Evolutionary conservation across 1,140 invertebrate species (phyloP), one percentile per base, ranked within the genome.

Genomic region (Drosophila hydei): DNA sequence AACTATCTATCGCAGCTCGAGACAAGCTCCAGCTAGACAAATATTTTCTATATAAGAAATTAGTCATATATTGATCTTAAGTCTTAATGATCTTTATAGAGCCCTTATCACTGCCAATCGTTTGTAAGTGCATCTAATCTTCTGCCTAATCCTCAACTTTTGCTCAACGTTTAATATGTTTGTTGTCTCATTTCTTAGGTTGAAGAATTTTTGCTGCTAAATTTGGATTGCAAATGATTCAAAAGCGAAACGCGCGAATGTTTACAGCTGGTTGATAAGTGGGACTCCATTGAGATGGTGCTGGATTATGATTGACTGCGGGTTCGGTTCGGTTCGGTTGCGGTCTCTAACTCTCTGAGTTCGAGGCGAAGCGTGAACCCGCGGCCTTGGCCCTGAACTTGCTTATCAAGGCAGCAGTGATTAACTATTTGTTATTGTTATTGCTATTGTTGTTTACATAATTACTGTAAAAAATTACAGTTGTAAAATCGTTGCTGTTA

Each of bases 381-480:
- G 38, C 2, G 25, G 8, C 30, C 61, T 59, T 58, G 71, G 58
- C 81, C 81, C 83, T 85, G 81, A 85, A 88, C 81, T 73, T 77
- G 81, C 81, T 85, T 85, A 85, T 85, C 81, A 85, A 87, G 58
- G 81, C 81, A 81, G 64, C 60, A 63, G 16, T 14, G 51, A 40
- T 75, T 61, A 36, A 58, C 40, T 60, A 33, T 30, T 38, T 62
- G 27, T 12, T 40, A 40, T 54, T 79, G 73, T 33, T 61, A 30
- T 30, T 62, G 27, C 2, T 38, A 6, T 54, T 79, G 73, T 77
- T 85, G 69, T 85, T 69, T 69, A 60, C 71, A 79, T 72, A 80
- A 80, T 77, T 75, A 80, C 81, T 87, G 64, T 85, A 87, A 77
- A 80, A 75, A 77, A 85, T 80, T 85, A 84, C 80, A 84, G 80